These are phyloP conservation scores for Geophilus truncorum DNA, from an alignment of 2,888 invertebrate species.

Conservation along the genomic window DNA sequence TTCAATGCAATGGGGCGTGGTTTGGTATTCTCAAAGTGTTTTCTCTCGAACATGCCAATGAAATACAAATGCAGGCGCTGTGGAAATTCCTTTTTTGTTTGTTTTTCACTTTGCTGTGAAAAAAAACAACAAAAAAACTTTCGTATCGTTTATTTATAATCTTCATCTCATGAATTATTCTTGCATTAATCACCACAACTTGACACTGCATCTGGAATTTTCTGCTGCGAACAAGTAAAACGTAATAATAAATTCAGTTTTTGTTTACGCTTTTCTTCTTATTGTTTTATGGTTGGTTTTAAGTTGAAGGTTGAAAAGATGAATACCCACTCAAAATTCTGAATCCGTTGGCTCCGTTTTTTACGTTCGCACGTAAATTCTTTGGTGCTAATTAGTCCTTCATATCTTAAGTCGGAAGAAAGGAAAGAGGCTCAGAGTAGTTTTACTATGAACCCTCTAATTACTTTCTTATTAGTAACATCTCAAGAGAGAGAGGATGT, in stretches of 20 bases:
- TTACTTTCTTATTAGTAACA: conserved; percentile 25
- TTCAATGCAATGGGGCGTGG: conserved; percentile 21
- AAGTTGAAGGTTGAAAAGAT: neutral
- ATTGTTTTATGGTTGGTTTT: neutral
- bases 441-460: conserved; percentile 17
- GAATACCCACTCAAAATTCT: neutral
- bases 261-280: neutral
- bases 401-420: neutral
- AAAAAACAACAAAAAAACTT: neutral
- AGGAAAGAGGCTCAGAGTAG: neutral
- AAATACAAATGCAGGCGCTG: neutral
- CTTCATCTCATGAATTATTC: neutral
- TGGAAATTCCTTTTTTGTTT: neutral
- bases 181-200: neutral
- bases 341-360: neutral
- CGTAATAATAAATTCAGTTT: conserved; percentile 1
- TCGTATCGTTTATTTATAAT: neutral
- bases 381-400: conserved; percentile 21
- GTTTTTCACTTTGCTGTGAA: neutral
- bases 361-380: neutral
- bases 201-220: neutral
- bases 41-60: neutral
- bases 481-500: neutral
- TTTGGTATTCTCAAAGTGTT: neutral
- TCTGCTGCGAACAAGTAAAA: neutral